Evolutionary conservation across 2,888 invertebrate species (phyloP).

Genomic region (Ichneumon xanthorius): DNA sequence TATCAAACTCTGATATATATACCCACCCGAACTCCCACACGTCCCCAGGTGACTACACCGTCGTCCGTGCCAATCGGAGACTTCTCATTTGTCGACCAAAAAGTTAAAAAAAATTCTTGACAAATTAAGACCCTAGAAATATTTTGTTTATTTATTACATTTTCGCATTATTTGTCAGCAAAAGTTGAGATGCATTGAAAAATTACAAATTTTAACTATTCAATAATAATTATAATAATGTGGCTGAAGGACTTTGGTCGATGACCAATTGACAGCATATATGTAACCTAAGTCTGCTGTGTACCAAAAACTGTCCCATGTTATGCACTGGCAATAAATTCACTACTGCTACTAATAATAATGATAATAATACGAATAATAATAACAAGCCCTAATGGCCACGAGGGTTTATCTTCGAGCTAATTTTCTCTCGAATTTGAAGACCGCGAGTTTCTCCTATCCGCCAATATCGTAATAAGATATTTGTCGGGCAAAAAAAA

Average conservation of each 20-base stretch:
- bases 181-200: background rate
- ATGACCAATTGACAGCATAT: too few relatives aligned
- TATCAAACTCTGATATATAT: constrained; percentile 39
- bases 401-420: background rate
- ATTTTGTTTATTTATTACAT: background rate
- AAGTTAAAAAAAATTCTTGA: constrained; percentile 38
- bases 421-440: constrained; percentile 35
- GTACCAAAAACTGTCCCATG: too few relatives aligned
- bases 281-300: too few relatives aligned
- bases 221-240: background rate
- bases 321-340: too few relatives aligned
- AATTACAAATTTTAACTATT: background rate
- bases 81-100: constrained; percentile 75
- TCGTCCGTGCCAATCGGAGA: constrained; percentile 75
- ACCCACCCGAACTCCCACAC: constrained; percentile 48
- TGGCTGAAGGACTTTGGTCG: too few relatives aligned
- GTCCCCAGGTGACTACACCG: constrained; percentile 15
- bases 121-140: constrained; percentile 25
- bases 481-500: constrained; percentile 71
- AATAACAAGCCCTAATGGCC: background rate
- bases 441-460: background rate
- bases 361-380: background rate
- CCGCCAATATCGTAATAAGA: constrained; percentile 9
- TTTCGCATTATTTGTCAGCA: background rate
- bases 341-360: too few relatives aligned